phyloP scores from a whole-genome alignment of 2,797 vertebrate species.

The Ceryle rudis region DNA sequence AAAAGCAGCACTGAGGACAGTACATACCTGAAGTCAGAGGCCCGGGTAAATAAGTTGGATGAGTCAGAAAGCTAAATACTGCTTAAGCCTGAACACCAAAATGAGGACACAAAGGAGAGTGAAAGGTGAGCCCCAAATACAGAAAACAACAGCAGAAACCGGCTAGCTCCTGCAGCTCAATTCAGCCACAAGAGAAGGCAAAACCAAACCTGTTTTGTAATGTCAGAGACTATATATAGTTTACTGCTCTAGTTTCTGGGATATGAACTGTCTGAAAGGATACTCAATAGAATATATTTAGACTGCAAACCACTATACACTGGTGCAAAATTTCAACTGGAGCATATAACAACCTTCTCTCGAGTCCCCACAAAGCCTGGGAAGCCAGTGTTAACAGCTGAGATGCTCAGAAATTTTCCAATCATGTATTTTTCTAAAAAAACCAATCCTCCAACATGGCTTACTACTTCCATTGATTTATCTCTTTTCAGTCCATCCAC shows the following conservation, averaged over 20 bases:
- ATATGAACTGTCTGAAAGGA: conserved; percentile 25
- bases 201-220: conserved; percentile 47
- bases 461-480: neutral
- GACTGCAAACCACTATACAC: neutral
- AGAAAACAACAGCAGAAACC: conserved; percentile 7
- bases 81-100: neutral
- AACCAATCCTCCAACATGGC: neutral
- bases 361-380: neutral
- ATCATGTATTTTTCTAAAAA: neutral
- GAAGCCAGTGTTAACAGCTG: neutral
- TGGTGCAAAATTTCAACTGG: neutral
- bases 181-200: conserved; percentile 15
- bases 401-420: neutral
- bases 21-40: neutral
- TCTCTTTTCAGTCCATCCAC: neutral
- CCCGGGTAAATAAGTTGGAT: neutral
- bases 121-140: neutral
- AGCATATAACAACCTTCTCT: neutral
- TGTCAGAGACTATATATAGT: conserved; percentile 53
- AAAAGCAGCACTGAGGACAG: neutral
- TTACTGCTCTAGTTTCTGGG: conserved; percentile 32
- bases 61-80: neutral
- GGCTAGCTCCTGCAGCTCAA: neutral
- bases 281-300: conserved; percentile 46
- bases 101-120: neutral